Base-by-base conservation (phyloP, 2,888 invertebrate species). In the Chloroclysta siterata region DNA sequence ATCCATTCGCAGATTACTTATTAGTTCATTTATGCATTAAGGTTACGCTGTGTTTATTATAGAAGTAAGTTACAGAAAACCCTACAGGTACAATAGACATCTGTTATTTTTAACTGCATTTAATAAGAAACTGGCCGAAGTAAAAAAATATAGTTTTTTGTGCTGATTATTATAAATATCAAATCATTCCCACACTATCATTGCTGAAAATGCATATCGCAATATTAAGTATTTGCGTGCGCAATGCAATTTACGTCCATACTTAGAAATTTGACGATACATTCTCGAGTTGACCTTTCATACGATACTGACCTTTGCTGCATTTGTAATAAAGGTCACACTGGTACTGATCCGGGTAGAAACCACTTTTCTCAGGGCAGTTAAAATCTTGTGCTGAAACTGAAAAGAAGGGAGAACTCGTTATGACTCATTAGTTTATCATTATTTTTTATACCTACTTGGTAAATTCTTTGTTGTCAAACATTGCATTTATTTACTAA, bases 241-340 rank as follows among this genome's bases (percentile, higher is more conserved):
- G 53, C 60, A 50, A 51, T 33, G 51, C 55, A 55, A 60, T 50
- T 36, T 44, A 36, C 15, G 17, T 5, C 47, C 13, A 51, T 57
- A 51, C 53, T 56, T 50, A 51, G 60, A 62, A 60, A 56, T 60
- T 63, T 51, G 48, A 59, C 29, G 29, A 54, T 57, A 55, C 57
- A 68, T 67, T 68, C 65, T 54, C 33, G 36, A 14, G 53, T 36
- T 63, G 76, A 85, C 84, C 83, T 88, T 83, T 83, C 53, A 65
- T 72, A 76, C 76, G 76, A 75, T 88, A 92, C 92, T 90, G 79
- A 93, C 93, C 95, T 85, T 94, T 94, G 61, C 89, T 89, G 89
- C 97, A 97, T 76, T 94, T 94, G 87, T 96, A 97, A 84, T 96
- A 97, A 68, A 96, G 94, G 88, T 97, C 97, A 82, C 97, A 97